phyloP scores from a whole-genome alignment of 2,888 invertebrate genomes.

The Cremastobaeus sp. region DNA sequence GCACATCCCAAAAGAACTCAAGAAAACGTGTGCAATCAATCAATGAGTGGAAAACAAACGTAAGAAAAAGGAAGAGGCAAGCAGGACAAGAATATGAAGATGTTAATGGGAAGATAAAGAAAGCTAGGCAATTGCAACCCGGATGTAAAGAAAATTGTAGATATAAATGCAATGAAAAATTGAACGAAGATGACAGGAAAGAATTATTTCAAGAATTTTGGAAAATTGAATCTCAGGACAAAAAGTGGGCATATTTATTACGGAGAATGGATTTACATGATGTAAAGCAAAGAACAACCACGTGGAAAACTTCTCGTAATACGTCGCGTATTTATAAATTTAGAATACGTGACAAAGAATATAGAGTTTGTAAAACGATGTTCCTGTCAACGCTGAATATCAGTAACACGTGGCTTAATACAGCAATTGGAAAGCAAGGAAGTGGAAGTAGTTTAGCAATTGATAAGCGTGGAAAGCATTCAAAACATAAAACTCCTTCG shows the following conservation, averaged over 20 bases:
- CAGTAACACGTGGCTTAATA: slow-evolving; percentile 21
- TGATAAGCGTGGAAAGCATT: slow-evolving; percentile 22
- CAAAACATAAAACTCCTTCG: neutral
- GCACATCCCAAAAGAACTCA: too few species aligned
- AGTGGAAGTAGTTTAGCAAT: neutral
- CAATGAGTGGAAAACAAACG: slow-evolving; percentile 16
- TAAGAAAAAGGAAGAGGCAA: slow-evolving; percentile 11
- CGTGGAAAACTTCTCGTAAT: slow-evolving; percentile 5
- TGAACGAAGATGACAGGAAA: slow-evolving; percentile 13
- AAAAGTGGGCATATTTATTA: slow-evolving; percentile 33
- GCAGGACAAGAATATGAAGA: slow-evolving; percentile 9
- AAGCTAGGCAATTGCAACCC: slow-evolving; percentile 10
- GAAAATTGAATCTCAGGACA: slow-evolving; percentile 19
- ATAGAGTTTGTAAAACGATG: slow-evolving; percentile 37
- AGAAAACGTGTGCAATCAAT: too few species aligned
- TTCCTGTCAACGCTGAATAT: slow-evolving; percentile 30
- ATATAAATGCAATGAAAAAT: slow-evolving; percentile 5
- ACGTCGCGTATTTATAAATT: slow-evolving; percentile 4
- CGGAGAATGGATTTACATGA: neutral
- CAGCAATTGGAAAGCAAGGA: slow-evolving; percentile 5
- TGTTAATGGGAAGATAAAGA: neutral
- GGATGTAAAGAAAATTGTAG: slow-evolving; percentile 8
- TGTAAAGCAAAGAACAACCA: neutral
- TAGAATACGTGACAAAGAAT: neutral
- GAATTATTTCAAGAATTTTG: slow-evolving; percentile 41